Base-by-base conservation (phyloP, 2,113 vertebrate species). In the Zosterops hypoxanthus region DNA sequence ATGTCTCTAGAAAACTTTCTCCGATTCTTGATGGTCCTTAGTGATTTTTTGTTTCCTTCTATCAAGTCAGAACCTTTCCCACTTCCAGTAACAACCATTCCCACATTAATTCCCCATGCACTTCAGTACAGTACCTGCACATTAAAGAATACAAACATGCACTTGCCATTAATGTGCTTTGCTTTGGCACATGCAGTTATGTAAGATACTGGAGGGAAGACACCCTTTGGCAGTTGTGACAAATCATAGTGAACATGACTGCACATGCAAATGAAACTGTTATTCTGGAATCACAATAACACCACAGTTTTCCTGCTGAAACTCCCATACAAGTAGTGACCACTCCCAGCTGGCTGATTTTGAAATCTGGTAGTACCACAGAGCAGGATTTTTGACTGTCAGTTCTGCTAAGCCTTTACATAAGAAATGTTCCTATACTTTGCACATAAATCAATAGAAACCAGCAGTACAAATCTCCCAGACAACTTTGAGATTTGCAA, bases 381-480 rank as follows among this genome's bases (percentile, higher is more conserved):
- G 52, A 81, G 6, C 28, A 90, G 57, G 26, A 60, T 56, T 80
- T 88, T 78, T 75, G 46, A 33, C 46, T 90, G 75, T 59, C 77
- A 82, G 29, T 63, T 86, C 79, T 84, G 34, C 60, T 71, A 68
- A 91, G 53, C 31, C n/a, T 59, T 64, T 56, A 68, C 68, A 82
- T 82, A 90, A 85, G 41, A 91, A 90, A 75, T 64, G 39, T 21
- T 76, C 47, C 46, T 73, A 14, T 64, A 73, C 83, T 96, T 94
- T 92, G 21, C 72, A 88, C 49, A 44, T 31, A 82, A 85, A 95
- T 95, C 82, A 61, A 91, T 87, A 88, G 17, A 90, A 84, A 78
- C 22, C 26, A 29, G 46, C 22, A 92, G 55, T 50, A 84, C 29
- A 80, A 93, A 91, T 91, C 80, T 73, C 42, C 14, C 18, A 87